Conservation (phyloP, 1,140 invertebrate genomes). For the Nasonia longicornis region DNA sequence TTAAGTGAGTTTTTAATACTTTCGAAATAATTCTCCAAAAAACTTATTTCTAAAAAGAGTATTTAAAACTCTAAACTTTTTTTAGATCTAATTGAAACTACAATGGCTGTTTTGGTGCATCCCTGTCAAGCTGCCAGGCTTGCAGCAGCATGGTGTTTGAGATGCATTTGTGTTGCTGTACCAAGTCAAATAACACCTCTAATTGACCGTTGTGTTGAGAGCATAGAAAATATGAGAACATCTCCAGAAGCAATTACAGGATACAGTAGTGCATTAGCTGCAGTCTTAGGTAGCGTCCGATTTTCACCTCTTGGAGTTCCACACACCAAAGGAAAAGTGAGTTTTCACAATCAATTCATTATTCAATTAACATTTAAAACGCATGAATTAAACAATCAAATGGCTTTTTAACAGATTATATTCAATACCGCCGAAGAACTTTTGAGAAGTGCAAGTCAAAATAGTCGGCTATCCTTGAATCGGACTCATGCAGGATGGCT, state of each 20-base stretch:
- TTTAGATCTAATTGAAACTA: constrained; percentile 70
- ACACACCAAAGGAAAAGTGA: constrained; percentile 93
- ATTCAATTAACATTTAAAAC: background rate
- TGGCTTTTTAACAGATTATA: constrained; percentile 74
- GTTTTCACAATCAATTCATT: background rate
- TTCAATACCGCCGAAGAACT: constrained; percentile 98
- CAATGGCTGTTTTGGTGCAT: constrained; percentile 88
- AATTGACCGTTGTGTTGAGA: constrained; percentile 89
- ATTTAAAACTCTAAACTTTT: constrained; percentile 44
- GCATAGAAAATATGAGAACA: constrained; percentile 88
- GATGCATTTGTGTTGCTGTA: constrained; percentile 91
- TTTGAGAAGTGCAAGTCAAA: constrained; percentile 95
- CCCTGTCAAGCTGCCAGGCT: constrained; percentile 92
- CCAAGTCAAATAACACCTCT: constrained; percentile 94
- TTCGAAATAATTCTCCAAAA: constrained; percentile 6
- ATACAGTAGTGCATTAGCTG: constrained; percentile 93
- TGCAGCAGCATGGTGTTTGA: constrained; percentile 93
- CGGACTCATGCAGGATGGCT: constrained; percentile 98
- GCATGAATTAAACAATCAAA: background rate
- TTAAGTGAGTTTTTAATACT: constrained; percentile 72
- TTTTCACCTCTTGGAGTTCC: constrained; percentile 95
- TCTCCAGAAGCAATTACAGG: constrained; percentile 94
- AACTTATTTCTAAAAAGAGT: constrained; percentile 22
- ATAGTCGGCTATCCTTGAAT: constrained; percentile 93
- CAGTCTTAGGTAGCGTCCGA: constrained; percentile 91